phyloP scores from a whole-genome alignment of 1,140 invertebrate species.

The Paramacrobiotus metropolitanus region DNA sequence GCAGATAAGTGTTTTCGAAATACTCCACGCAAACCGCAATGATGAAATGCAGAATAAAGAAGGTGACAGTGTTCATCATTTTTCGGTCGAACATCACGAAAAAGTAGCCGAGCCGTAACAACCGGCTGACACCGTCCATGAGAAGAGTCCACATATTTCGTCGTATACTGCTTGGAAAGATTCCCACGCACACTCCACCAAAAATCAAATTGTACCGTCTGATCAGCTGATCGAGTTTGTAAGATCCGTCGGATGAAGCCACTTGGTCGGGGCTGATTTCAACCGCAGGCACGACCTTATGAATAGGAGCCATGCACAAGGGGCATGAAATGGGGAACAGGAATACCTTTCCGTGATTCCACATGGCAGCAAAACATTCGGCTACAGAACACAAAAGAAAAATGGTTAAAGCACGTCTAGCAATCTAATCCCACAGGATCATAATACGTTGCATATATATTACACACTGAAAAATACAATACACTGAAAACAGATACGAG shows the following conservation, averaged over 20 bases:
- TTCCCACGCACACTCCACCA: neutral
- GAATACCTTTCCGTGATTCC: neutral
- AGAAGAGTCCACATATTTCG: neutral
- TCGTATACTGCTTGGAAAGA: neutral
- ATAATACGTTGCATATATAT: too few species aligned
- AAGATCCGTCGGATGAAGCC: neutral
- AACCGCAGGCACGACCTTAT: neutral
- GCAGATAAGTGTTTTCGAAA: neutral
- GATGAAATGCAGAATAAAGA: neutral
- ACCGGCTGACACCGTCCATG: neutral
- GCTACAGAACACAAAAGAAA: too few species aligned
- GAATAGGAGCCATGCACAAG: neutral
- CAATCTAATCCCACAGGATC: too few species aligned
- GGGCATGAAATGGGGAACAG: neutral
- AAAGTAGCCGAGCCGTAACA: neutral
- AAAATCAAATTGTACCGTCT: neutral
- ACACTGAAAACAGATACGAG: too few species aligned
- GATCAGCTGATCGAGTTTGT: neutral
- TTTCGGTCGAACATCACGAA: neutral
- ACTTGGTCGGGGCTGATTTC: neutral
- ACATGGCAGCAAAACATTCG: neutral
- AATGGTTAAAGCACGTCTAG: too few species aligned
- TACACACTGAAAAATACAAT: too few species aligned
- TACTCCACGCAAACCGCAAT: neutral
- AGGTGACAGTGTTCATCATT: neutral